A percentile compares a stretch with the other conserved stretches of the same genome.
Conservation (phyloP, 2,888 invertebrate species). For the Chelonus formosanus region DNA sequence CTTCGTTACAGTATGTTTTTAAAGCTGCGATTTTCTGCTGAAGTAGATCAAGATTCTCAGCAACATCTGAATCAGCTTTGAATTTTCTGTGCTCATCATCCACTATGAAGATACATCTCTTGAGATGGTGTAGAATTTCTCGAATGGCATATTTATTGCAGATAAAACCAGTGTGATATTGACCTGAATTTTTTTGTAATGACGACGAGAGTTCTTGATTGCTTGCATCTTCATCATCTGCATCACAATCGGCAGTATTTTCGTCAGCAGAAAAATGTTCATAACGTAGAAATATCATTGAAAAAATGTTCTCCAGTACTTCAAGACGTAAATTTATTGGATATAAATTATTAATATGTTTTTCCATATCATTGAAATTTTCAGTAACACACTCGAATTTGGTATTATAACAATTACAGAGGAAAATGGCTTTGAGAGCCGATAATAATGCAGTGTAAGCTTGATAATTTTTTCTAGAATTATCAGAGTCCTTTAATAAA, state of each 20-base stretch:
- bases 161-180: conserved; percentile 66
- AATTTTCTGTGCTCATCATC: conserved; percentile 54
- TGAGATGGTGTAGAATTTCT: conserved; percentile 70
- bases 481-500: conserved; percentile 44
- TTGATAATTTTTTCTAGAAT: conserved; percentile 45
- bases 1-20: conserved; percentile 71
- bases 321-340: conserved; percentile 63
- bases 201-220: conserved; percentile 36
- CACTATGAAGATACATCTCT: conserved; percentile 68
- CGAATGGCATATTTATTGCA: conserved; percentile 71
- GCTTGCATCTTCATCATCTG: conserved; percentile 64
- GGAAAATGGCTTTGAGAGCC: conserved; percentile 52
- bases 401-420: conserved; percentile 44
- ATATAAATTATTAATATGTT: conserved; percentile 44
- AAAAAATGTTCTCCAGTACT: conserved; percentile 78
- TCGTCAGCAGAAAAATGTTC: conserved; percentile 69
- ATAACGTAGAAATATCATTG: conserved; percentile 74
- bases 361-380: conserved; percentile 47
- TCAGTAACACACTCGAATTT: conserved; percentile 39
- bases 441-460: conserved; percentile 51
- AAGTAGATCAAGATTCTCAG: conserved; percentile 46
- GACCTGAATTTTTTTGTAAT: conserved; percentile 53
- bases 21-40: conserved; percentile 51
- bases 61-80: conserved; percentile 48
- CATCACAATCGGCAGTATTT: conserved; percentile 64